Evolutionary conservation across 2,888 invertebrate genomes (phyloP).

Genomic region (Drosophila robusta): DNA sequence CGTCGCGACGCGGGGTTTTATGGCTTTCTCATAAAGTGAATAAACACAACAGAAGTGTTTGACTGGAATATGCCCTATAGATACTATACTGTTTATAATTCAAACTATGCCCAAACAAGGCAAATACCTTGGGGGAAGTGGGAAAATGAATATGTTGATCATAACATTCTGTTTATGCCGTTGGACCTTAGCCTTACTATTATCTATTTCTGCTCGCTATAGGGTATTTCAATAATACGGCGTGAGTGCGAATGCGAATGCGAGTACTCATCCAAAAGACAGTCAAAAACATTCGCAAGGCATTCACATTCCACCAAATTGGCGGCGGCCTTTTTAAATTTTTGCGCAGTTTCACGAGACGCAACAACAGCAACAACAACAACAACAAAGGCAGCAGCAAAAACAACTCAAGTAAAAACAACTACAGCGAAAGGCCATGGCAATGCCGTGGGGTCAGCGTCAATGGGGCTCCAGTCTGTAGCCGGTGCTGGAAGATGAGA

Average conservation of each 20-base stretch:
- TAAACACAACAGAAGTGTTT: neutral
- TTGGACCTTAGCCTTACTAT: too few species aligned
- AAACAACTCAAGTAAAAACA: constrained; percentile 3
- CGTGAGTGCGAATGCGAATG: constrained; percentile 9
- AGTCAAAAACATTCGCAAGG: constrained; percentile 29
- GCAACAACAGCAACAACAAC: constrained; percentile 24
- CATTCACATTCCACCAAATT: constrained; percentile 59
- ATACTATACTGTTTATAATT: neutral
- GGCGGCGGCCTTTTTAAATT: constrained; percentile 59
- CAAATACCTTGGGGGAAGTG: too few species aligned
- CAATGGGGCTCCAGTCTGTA: constrained; percentile 42
- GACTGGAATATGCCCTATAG: constrained; percentile 4
- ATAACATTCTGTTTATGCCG: too few species aligned
- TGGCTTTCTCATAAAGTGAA: neutral
- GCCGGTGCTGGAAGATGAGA: constrained; percentile 28
- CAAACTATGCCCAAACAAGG: too few species aligned
- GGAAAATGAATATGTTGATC: neutral
- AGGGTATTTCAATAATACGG: constrained; percentile 6
- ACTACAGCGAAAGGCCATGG: constrained; percentile 49
- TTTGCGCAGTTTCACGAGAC: constrained; percentile 52
- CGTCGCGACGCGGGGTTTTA: constrained; percentile 1
- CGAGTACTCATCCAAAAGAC: constrained; percentile 15
- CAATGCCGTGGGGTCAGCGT: constrained; percentile 57
- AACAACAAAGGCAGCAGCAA: constrained; percentile 1
- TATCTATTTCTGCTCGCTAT: neutral